Conservation (phyloP, 2,888 invertebrate genomes). For the Caenorhabditis sp. region DNA sequence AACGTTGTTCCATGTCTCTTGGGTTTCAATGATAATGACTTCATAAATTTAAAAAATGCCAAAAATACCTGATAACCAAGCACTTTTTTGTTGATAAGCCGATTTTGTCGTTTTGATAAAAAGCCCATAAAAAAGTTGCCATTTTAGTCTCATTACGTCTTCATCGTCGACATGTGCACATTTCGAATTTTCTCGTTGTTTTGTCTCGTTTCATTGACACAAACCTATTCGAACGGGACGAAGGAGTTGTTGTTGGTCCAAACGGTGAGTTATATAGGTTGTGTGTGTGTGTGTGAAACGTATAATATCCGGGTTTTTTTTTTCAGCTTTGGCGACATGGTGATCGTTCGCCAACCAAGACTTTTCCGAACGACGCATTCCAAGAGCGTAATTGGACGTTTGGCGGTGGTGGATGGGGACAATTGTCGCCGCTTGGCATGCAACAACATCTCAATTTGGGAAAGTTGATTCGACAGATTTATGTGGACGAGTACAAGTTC, state of each 20-base stretch:
- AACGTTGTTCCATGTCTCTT: no score
- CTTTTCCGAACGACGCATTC: slow-evolving; percentile 44
- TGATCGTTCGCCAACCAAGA: slow-evolving; percentile 57
- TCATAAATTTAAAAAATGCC: no score
- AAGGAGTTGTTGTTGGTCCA: slow-evolving; percentile 32
- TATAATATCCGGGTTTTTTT: no score
- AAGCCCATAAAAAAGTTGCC: not conserved
- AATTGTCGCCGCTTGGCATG: slow-evolving; percentile 51
- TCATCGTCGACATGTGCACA: not conserved
- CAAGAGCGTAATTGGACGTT: slow-evolving; percentile 50
- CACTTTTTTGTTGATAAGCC: not conserved
- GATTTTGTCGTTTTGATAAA: not conserved
- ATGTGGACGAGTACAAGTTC: slow-evolving; percentile 75
- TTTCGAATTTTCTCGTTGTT: no score
- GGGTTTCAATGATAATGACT: no score
- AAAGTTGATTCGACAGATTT: slow-evolving; percentile 79
- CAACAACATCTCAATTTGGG: slow-evolving; percentile 80
- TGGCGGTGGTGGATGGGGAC: slow-evolving; percentile 56
- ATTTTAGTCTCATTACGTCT: not conserved
- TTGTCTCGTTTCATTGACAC: not conserved
- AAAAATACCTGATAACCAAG: not conserved
- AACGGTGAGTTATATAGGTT: slow-evolving; percentile 4
- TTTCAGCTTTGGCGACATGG: slow-evolving; percentile 61
- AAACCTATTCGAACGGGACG: slow-evolving; percentile 22
- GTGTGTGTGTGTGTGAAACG: no score